phyloP scores from a whole-genome alignment of 2,113 vertebrate genomes.

The Hydrolagus affinis region DNA sequence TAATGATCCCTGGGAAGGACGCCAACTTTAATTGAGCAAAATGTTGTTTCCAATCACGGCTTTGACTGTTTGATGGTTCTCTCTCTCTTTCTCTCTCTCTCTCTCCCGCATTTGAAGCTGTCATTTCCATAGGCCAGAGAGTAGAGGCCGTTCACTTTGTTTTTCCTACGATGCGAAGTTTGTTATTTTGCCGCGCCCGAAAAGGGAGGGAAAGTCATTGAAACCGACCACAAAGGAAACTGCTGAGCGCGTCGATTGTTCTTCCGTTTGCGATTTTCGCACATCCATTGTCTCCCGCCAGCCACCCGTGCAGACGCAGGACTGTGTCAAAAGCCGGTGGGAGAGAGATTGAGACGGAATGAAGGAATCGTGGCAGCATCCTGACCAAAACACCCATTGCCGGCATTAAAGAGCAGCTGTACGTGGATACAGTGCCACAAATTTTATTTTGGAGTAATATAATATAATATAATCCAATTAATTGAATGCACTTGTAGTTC shows the following conservation, averaged over 20 bases:
- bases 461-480: not conserved
- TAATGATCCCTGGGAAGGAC: not conserved
- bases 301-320: no score
- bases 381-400: not conserved
- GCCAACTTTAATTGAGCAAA: not conserved
- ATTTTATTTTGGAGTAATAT: not conserved
- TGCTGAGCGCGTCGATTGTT: not conserved
- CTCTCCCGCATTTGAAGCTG: no score
- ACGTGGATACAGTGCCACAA: not conserved
- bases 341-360: not conserved
- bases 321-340: not conserved
- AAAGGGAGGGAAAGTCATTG: not conserved
- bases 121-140: not conserved
- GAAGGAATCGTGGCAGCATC: not conserved
- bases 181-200: not conserved
- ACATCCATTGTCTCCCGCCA: not conserved
- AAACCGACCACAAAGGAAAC: not conserved
- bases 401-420: not conserved
- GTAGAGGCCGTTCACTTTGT: not conserved
- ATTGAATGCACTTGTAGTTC: not conserved
- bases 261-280: no score
- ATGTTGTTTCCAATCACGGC: slow-evolving; percentile 1
- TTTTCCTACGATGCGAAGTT: not conserved
- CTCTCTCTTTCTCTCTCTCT: no score
- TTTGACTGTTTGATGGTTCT: not conserved